Evolutionary conservation across 1,140 invertebrate species (phyloP).

Genomic region (Heliothis virescens): DNA sequence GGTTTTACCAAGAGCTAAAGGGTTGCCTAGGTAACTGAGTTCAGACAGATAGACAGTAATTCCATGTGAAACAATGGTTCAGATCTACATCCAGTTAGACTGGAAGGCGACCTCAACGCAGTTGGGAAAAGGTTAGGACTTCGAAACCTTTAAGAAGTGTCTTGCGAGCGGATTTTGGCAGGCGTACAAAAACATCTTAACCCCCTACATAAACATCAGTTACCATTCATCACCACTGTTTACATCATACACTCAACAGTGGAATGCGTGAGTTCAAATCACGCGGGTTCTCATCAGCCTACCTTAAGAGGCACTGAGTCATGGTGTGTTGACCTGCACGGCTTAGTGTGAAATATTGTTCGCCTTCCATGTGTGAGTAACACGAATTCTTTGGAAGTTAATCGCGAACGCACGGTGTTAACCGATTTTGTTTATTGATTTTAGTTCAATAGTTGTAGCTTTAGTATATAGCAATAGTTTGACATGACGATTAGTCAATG

Average conservation of each 20-base stretch:
- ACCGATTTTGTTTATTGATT: slow-evolving; percentile 1
- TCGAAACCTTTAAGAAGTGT: too few species aligned
- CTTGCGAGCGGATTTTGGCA: neutral
- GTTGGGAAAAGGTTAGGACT: too few species aligned
- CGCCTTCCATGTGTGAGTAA: slow-evolving; percentile 36
- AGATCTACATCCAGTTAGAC: too few species aligned
- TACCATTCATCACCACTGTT: slow-evolving; percentile 34
- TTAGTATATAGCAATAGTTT: too few species aligned
- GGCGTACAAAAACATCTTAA: neutral
- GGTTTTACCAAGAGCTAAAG: too few species aligned
- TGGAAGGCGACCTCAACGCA: too few species aligned
- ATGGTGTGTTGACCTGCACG: slow-evolving; percentile 56
- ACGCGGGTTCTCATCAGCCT: slow-evolving; percentile 32
- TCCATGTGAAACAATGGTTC: too few species aligned
- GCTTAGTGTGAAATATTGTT: slow-evolving; percentile 33
- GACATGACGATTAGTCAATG: too few species aligned
- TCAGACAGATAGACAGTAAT: too few species aligned
- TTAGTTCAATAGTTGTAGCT: neutral
- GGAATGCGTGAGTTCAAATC: slow-evolving; percentile 46
- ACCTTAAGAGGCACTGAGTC: slow-evolving; percentile 55
- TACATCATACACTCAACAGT: slow-evolving; percentile 29
- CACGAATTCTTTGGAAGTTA: slow-evolving; percentile 34
- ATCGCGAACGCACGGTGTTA: slow-evolving; percentile 18
- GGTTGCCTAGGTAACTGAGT: too few species aligned
- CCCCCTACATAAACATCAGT: neutral